These are phyloP conservation scores for Epinephelus lanceolatus DNA, from an alignment of 2,113 vertebrate species.

Conservation along the genomic window DNA sequence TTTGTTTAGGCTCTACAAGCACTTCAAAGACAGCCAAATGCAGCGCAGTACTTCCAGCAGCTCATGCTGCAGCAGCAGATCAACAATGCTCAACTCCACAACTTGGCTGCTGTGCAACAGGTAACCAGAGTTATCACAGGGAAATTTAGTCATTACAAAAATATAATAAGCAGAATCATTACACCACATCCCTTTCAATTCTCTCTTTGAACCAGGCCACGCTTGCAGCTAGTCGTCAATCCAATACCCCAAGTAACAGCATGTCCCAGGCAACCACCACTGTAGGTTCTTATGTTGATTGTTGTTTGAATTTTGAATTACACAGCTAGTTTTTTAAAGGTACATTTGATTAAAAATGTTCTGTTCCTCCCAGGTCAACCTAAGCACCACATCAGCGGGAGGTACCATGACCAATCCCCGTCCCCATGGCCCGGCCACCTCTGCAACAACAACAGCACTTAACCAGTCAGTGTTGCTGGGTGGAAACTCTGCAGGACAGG, in stretches of 20 bases:
- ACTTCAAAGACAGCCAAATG: constrained; percentile 96
- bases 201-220: constrained; percentile 87
- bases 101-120: constrained; percentile 98
- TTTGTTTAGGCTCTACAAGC: constrained; percentile 93
- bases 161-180: not conserved
- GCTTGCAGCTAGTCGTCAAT: constrained; percentile 95
- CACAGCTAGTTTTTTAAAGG: not conserved
- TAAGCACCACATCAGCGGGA: constrained; percentile 82
- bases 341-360: not conserved
- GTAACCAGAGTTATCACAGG: constrained; percentile 76
- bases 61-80: constrained; percentile 99
- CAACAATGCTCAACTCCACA: constrained; percentile 95
- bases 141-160: not conserved
- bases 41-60: constrained; percentile 98
- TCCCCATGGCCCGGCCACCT: constrained; percentile 87
- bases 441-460: constrained; percentile 87
- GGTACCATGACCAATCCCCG: constrained; percentile 81
- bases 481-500: constrained; percentile 90
- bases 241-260: constrained; percentile 91
- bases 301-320: not conserved
- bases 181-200: not conserved
- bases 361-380: constrained; percentile 76
- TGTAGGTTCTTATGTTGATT: constrained; percentile 84
- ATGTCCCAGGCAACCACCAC: constrained; percentile 89
- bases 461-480: constrained; percentile 96